Conservation (phyloP, 2,888 invertebrate genomes). For the Synanthedon tipuliformis region DNA sequence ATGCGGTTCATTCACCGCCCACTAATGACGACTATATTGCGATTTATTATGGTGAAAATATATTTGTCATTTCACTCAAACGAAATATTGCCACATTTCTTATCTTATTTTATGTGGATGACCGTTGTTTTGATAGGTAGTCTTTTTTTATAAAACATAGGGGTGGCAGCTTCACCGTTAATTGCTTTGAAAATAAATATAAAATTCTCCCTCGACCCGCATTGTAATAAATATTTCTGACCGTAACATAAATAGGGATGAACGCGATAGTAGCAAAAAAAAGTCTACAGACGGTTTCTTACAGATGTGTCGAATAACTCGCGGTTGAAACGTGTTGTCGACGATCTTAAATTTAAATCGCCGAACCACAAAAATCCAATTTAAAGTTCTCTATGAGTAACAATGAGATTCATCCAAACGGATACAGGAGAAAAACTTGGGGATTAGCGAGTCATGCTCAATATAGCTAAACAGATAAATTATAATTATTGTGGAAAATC, state of each 20-base stretch:
- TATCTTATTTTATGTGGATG: conserved; percentile 12
- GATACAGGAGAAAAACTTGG: not conserved
- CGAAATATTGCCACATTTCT: conserved; percentile 8
- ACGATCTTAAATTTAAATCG: not conserved
- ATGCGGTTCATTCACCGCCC: conserved; percentile 15
- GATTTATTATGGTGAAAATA: conserved; percentile 3
- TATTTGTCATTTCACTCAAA: not conserved
- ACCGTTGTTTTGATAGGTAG: conserved; percentile 3
- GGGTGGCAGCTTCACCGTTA: not conserved
- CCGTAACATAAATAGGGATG: too few relatives aligned
- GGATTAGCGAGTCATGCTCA: conserved; percentile 1
- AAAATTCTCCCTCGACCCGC: conserved; percentile 10
- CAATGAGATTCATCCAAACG: conserved; percentile 1
- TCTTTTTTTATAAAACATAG: not conserved
- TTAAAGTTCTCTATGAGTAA: not conserved
- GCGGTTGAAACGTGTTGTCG: too few relatives aligned
- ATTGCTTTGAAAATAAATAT: not conserved
- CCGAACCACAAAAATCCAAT: not conserved
- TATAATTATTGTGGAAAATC: conserved; percentile 17
- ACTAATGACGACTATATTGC: conserved; percentile 2
- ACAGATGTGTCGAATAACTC: too few relatives aligned
- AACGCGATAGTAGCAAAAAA: too few relatives aligned
- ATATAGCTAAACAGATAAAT: conserved; percentile 7
- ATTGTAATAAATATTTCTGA: conserved; percentile 17
- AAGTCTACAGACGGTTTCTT: too few relatives aligned